Evolutionary conservation across 2,113 vertebrate genomes (phyloP), one percentile per base, ranked within the genome.

Genomic region (Anseranas semipalmata): DNA sequence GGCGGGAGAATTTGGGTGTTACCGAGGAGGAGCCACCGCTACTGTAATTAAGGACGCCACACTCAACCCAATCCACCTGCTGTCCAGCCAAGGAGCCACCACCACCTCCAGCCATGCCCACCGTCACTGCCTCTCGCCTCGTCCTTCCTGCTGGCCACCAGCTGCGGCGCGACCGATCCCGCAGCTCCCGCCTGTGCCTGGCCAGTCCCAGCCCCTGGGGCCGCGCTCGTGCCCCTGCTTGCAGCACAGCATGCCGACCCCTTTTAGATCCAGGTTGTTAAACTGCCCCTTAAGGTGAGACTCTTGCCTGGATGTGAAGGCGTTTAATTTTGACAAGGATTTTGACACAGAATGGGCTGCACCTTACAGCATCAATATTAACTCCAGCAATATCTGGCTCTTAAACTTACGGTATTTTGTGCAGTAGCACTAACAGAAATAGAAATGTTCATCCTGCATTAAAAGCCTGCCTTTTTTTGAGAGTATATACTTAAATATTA

Each of bases 21-120:
- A 4, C 28, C 33, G 8, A 24, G 30, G 35, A 43, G 15, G 12
- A 79, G 39, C 28, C 3, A 0, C 12, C 28, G 4, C 68, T 37
- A 3, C 1, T 28, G 9, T 5, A 0, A 1, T 11, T 15, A 13
- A 5, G n/a, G 59, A 39, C n/a, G 10, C 24, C 39, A 3, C 0
- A 3, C 4, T 30, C 8, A 2, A 7, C 6, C 2, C 15, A 52
- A 73, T 8, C 27, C 6, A 28, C 15, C 60, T 4, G 2, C 37
- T 37, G 52, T 41, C 25, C 77, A 21, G 22, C 19, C 11, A 24
- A 16, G 28, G 25, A 58, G 55, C 17, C 55, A 19, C 55, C 55
- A 58, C 24, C 55, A 14, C 19, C 68, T 41, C 28, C 78, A 60
- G 45, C 53, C 45, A 11, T 3, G 2, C 17, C 7, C 11, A 30